These are phyloP conservation scores for Chrysaora quinquecirrha DNA, from an alignment of 30 jellyfish, hydroid and myxozoan genomes.

Conservation along the genomic window DNA sequence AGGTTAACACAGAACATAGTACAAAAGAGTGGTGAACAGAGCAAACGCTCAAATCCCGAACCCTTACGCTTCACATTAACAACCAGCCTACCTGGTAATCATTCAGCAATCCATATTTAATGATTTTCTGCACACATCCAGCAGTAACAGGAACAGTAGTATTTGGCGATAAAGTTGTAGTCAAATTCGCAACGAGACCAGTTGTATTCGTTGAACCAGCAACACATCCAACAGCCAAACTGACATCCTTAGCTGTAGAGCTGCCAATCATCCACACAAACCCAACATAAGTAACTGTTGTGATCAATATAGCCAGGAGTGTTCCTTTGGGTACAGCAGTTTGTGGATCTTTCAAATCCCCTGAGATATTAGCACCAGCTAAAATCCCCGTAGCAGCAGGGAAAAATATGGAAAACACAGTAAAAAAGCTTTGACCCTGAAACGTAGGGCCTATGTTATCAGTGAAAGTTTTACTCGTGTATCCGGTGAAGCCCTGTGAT, in stretches of 20 bases:
- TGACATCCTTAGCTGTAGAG: slow-evolving; percentile 74
- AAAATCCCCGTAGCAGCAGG: slow-evolving; percentile 97
- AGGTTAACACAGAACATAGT: too few relatives aligned
- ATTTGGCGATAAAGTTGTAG: neutral
- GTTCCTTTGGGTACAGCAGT: slow-evolving; percentile 94
- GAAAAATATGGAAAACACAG: slow-evolving; percentile 83
- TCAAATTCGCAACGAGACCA: neutral
- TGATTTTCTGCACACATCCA: slow-evolving; percentile 16
- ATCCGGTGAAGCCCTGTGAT: slow-evolving; percentile 82
- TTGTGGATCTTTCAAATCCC: slow-evolving; percentile 93
- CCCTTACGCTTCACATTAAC: too few relatives aligned
- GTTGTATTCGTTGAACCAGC: slow-evolving; percentile 6
- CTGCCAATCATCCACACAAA: slow-evolving; percentile 95
- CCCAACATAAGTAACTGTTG: slow-evolving; percentile 70
- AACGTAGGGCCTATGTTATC: slow-evolving; percentile 77
- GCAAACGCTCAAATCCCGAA: too few relatives aligned
- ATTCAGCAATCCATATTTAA: slow-evolving; percentile 75
- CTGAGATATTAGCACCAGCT: slow-evolving; percentile 95
- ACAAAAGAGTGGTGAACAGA: too few relatives aligned
- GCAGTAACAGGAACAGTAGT: neutral
- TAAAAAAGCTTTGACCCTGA: slow-evolving; percentile 73
- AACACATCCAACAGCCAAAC: neutral
- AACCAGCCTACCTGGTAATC: slow-evolving; percentile 93
- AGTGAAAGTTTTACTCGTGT: slow-evolving; percentile 52
- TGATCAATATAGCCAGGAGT: slow-evolving; percentile 64